phyloP scores from a whole-genome alignment of 2,113 vertebrate genomes.

The Rhinoptilus africanus region DNA sequence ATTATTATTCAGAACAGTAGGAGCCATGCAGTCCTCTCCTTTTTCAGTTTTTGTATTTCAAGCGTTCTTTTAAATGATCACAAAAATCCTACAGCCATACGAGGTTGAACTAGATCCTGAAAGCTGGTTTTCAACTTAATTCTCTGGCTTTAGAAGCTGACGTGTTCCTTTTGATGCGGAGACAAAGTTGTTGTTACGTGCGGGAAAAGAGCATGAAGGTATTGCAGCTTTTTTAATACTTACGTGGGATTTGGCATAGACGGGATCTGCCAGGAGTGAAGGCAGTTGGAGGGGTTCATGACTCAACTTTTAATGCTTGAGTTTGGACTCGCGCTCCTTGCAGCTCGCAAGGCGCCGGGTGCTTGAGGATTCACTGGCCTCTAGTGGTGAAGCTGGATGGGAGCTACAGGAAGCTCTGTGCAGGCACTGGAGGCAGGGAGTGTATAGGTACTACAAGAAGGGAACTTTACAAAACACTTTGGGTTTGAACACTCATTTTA shows the following conservation, averaged over 20 bases:
- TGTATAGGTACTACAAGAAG: not conserved
- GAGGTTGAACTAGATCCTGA: not conserved
- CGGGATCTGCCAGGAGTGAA: not conserved
- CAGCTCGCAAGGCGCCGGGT: not conserved
- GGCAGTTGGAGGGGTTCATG: not conserved
- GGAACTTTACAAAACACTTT: not conserved
- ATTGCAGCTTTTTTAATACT: not conserved
- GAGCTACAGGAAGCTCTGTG: not conserved
- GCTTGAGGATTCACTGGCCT: constrained; percentile 66
- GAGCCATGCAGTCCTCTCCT: not conserved
- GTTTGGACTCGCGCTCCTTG: not conserved
- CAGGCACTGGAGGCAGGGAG: no score
- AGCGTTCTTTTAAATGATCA: not conserved
- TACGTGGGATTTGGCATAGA: not conserved
- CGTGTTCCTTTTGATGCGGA: rapidly evolving
- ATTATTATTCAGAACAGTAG: not conserved
- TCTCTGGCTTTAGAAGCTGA: not conserved
- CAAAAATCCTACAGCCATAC: not conserved
- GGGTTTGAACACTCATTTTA: not conserved
- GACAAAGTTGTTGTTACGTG: not conserved
- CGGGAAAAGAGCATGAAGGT: not conserved
- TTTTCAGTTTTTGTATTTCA: not conserved
- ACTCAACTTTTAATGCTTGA: rapidly evolving
- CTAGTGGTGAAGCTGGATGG: constrained; percentile 62
- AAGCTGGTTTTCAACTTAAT: not conserved